Evolutionary conservation across 2,797 vertebrate species (phyloP), one percentile per base, ranked within the genome.

Genomic region (Notolabrus celidotus): DNA sequence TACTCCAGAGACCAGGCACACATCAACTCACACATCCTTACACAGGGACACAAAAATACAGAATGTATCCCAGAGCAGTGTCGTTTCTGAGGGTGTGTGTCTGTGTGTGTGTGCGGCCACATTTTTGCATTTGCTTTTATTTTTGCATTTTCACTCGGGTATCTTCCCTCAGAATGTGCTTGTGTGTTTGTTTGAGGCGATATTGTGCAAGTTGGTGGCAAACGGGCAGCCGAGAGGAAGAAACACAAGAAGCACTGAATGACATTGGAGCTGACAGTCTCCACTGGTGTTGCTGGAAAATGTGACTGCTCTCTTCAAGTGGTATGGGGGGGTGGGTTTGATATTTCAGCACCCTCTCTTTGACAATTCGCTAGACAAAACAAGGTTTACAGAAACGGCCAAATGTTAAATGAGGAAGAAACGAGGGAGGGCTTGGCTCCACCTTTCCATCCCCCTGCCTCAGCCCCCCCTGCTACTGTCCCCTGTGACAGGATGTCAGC

Each of bases 401-500:
- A 64, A 81, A 87, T 82, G 67, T 59, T 82, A 83, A 86, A 73
- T 65, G 57, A 84, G 80, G 45, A 70, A 64, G 51, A 74, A 64
- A 71, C 43, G 67, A 56, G 71, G 72, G 56, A 17, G 16, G 60
- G 39, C 53, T 10, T 8, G 38, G 38, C 71, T 60, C 63, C 67
- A 61, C 67, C 60, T 65, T 67, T 69, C 71, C 63, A 65, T 38
- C 62, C 6, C 72, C 62, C 70, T 47, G 41, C 58, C 71, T 77
- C 66, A 53, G 63, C 76, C 74, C 46, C 42, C 71, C 62, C 29
- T 31, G 58, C 14, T 41, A 50, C 42, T 19, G 77, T 85, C 88
- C 87, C 88, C 16, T 63, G 83, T 67, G 87, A 87, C 77, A 89
- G 81, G 77, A 89, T 87, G 88, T 87, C 88, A 89, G 80, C 79